A percentile compares a stretch with the other conserved stretches of the same genome.
These are phyloP conservation scores for Xyrauchen texanus DNA, from an alignment of 2,113 vertebrate genomes.

Conservation along the genomic window DNA sequence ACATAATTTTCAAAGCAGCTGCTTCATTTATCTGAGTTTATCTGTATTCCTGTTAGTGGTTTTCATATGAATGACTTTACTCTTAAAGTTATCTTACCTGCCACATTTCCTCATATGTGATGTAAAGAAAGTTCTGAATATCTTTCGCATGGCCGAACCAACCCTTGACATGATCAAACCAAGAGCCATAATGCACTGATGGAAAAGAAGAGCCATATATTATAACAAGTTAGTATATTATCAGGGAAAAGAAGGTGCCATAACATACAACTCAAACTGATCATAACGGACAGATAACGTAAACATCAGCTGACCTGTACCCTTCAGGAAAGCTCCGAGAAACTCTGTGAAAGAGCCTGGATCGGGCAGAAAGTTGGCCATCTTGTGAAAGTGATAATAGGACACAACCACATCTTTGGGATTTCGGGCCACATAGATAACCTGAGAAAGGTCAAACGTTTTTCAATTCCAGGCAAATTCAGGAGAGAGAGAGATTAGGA, in stretches of 20 bases:
- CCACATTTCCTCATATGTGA: slow-evolving; percentile 83
- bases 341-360: slow-evolving; percentile 74
- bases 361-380: slow-evolving; percentile 83
- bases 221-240: neutral
- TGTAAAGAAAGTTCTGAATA: slow-evolving; percentile 70
- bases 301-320: slow-evolving; percentile 68
- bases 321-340: slow-evolving; percentile 73
- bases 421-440: slow-evolving; percentile 85
- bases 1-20: too few relatives aligned
- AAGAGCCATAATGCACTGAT: slow-evolving; percentile 81
- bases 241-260: too few relatives aligned
- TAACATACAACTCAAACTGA: neutral
- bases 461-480: neutral
- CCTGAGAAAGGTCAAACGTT: slow-evolving; percentile 59
- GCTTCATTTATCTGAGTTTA: neutral
- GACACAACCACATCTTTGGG: slow-evolving; percentile 85
- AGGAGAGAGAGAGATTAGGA: neutral
- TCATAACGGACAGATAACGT: neutral
- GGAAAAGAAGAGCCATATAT: slow-evolving; percentile 1
- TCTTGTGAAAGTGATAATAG: slow-evolving; percentile 82
- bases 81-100: slow-evolving; percentile 65
- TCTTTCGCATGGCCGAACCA: slow-evolving; percentile 73
- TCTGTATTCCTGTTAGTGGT: neutral
- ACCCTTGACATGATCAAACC: slow-evolving; percentile 85
- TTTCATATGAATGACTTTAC: neutral